phyloP scores from a whole-genome alignment of 2,113 vertebrate genomes.

The Pygoscelis adeliae region DNA sequence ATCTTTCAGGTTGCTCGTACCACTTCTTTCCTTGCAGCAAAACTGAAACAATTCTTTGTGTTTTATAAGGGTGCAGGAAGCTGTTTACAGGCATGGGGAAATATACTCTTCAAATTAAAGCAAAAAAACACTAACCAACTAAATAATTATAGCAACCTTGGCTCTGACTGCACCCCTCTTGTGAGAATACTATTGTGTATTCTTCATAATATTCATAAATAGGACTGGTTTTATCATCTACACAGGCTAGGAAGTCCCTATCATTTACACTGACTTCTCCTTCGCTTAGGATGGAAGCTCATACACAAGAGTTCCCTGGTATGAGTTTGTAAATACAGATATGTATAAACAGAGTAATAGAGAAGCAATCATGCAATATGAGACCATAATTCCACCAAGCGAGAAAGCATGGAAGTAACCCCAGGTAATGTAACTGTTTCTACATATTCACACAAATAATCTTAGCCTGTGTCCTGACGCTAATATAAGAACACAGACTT shows the following conservation, averaged over 20 bases:
- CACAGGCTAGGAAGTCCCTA: neutral
- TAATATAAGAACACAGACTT: neutral
- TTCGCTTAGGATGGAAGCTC: neutral
- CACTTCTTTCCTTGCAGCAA: neutral
- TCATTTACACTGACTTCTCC: neutral
- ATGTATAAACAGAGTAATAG: neutral
- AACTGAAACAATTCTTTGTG: neutral
- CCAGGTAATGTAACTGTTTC: conserved; percentile 9
- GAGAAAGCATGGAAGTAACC: neutral
- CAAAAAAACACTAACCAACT: neutral
- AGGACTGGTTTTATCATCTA: neutral
- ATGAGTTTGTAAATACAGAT: neutral
- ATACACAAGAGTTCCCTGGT: neutral
- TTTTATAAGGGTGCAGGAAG: neutral
- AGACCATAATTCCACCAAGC: neutral
- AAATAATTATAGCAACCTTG: neutral
- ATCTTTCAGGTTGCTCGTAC: neutral
- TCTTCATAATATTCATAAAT: neutral
- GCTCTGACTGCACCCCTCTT: neutral
- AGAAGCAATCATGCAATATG: neutral
- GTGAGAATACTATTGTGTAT: neutral
- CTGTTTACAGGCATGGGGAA: fast-evolving
- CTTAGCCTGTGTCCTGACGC: conserved; percentile 16
- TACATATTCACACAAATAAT: conserved; percentile 51
- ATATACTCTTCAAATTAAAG: neutral